Percentiles rank a stretch among this genome's conserved stretches.
These are phyloP conservation scores for Ormyrus thymus DNA, from an alignment of 2,888 invertebrate genomes.

Conservation along the genomic window DNA sequence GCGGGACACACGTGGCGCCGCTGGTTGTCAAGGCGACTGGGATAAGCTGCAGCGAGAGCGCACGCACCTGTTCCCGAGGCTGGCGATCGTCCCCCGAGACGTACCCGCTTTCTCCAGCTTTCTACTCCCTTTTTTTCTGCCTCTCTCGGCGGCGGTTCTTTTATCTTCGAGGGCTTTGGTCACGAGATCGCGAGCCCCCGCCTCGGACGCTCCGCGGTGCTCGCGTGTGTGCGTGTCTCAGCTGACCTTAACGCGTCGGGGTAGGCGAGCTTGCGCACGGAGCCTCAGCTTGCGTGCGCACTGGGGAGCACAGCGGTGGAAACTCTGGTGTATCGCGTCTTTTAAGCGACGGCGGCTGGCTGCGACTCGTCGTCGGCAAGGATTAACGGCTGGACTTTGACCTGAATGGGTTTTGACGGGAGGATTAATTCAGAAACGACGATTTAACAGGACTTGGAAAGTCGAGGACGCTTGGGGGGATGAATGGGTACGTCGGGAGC, in stretches of 20 bases:
- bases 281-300: neutral
- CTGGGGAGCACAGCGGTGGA: neutral
- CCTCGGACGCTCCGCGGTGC: neutral
- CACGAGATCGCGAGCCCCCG: neutral
- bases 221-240: conserved; percentile 2
- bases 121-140: too few species aligned
- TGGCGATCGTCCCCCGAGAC: too few species aligned
- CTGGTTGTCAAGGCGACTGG: conserved; percentile 71
- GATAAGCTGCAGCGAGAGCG: conserved; percentile 51
- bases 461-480: neutral
- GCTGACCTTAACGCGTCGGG: conserved; percentile 36
- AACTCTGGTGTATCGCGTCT: too few species aligned
- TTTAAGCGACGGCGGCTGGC: too few species aligned
- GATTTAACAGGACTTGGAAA: neutral
- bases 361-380: too few species aligned
- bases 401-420: too few species aligned
- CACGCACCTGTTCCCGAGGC: neutral
- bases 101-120: neutral
- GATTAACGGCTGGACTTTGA: neutral
- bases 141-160: too few species aligned
- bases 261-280: conserved; percentile 44
- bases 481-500: conserved; percentile 38
- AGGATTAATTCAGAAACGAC: conserved; percentile 29
- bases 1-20: conserved; percentile 71
- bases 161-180: too few species aligned